Percentiles rank a stretch among this genome's conserved stretches.
phyloP scores from a whole-genome alignment of 2,888 invertebrate species.

The Strigamia maritima region DNA sequence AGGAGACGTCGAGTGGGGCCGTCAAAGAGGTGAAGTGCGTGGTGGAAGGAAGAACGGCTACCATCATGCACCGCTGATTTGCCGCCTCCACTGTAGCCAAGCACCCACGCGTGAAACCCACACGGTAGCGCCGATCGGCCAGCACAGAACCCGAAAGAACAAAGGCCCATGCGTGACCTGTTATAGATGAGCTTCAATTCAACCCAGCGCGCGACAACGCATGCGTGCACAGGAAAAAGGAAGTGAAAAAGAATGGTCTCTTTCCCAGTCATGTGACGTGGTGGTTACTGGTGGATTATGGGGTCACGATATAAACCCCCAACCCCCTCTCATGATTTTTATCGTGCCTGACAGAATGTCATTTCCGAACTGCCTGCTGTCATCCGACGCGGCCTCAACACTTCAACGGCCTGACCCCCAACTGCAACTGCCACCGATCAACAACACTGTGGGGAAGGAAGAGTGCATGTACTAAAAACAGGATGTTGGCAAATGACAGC shows the following conservation, averaged over 20 bases:
- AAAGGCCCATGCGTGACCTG: slow-evolving; percentile 16
- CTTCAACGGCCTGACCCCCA: slow-evolving; percentile 21
- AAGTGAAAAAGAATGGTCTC: slow-evolving; percentile 18
- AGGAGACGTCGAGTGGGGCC: slow-evolving; percentile 22
- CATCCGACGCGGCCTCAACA: slow-evolving; percentile 22
- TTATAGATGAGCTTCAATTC: slow-evolving; percentile 24
- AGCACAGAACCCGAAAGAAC: neutral
- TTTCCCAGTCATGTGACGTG: neutral
- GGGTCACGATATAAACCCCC: neutral
- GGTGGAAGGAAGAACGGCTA: neutral
- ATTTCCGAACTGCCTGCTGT: slow-evolving; percentile 26
- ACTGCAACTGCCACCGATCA: slow-evolving; percentile 6
- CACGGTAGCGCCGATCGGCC: slow-evolving; percentile 3
- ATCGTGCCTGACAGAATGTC: slow-evolving; percentile 26
- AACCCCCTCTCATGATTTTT: slow-evolving; percentile 15
- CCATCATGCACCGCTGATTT: slow-evolving; percentile 11
- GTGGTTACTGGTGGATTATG: slow-evolving; percentile 18
- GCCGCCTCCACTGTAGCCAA: neutral
- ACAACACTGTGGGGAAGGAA: neutral
- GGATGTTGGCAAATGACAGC: slow-evolving; percentile 20
- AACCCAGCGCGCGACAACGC: slow-evolving; percentile 17
- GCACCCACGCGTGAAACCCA: slow-evolving; percentile 19
- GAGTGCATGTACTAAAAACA: neutral
- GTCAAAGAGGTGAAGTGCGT: slow-evolving; percentile 20
- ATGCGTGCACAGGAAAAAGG: slow-evolving; percentile 24